phyloP scores from a whole-genome alignment of 2,113 vertebrate species.

The Poeciliopsis retropinna region DNA sequence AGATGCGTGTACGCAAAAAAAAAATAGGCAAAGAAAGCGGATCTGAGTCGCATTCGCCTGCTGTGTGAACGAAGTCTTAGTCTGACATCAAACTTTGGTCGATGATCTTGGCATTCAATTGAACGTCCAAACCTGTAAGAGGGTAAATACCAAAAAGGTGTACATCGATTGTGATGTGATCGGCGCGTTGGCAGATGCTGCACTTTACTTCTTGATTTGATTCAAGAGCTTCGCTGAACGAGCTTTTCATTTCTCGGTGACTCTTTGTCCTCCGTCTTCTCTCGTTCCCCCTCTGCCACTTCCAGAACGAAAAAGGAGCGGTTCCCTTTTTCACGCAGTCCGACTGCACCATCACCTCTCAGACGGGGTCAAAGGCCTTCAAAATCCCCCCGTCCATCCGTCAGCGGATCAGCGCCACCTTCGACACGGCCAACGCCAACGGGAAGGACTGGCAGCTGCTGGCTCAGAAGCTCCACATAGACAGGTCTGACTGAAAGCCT shows the following conservation, averaged over 20 bases:
- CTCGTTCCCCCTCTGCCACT: constrained; percentile 3
- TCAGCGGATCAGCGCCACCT: constrained; percentile 95
- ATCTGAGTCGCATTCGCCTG: no score
- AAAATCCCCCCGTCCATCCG: constrained; percentile 97
- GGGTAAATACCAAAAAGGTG: neutral
- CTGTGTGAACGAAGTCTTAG: no score
- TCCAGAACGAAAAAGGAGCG: constrained; percentile 86
- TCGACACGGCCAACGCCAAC: constrained; percentile 91
- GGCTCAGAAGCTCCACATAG: constrained; percentile 94
- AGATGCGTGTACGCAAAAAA: no score
- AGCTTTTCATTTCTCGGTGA: constrained; percentile 50
- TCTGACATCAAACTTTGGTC: neutral
- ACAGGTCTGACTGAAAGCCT: constrained; percentile 82
- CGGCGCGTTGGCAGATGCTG: constrained; percentile 10
- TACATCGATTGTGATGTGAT: neutral
- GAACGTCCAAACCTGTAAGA: neutral
- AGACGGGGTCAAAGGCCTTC: constrained; percentile 94
- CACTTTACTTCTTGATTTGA: constrained; percentile 52
- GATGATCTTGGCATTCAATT: neutral
- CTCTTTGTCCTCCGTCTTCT: constrained; percentile 40
- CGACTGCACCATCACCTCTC: constrained; percentile 88
- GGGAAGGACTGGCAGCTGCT: constrained; percentile 99
- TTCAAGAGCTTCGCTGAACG: constrained; percentile 61
- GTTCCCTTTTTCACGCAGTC: constrained; percentile 90
- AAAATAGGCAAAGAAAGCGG: no score